phyloP scores from a whole-genome alignment of 2,888 invertebrate genomes.

The Syrphus vitripennis region DNA sequence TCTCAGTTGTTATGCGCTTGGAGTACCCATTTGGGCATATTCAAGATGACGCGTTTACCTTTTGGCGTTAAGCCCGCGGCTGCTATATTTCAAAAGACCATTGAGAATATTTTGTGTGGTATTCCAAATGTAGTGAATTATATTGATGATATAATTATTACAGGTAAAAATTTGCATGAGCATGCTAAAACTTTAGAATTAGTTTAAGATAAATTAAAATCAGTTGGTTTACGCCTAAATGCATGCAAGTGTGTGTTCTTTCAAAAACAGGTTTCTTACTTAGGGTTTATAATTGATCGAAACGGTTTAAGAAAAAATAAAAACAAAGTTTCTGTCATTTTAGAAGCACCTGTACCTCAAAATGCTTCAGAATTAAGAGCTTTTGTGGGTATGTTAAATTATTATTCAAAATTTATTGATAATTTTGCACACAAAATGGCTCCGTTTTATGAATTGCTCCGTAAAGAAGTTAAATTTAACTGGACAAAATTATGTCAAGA shows the following conservation, averaged over 20 bases:
- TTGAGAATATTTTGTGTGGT: neutral
- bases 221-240: neutral
- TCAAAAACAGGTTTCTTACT: neutral
- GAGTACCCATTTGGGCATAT: slow-evolving; percentile 72
- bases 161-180: neutral
- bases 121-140: neutral
- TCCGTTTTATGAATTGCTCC: neutral
- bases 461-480: neutral
- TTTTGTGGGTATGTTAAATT: slow-evolving; percentile 16
- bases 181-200: neutral
- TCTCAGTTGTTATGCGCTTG: slow-evolving; percentile 57
- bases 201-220: neutral
- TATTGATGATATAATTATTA: slow-evolving; percentile 10
- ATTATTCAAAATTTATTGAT: slow-evolving; percentile 10
- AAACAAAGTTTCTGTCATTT: neutral
- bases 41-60: slow-evolving; percentile 73
- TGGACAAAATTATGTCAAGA: neutral
- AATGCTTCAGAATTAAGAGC: slow-evolving; percentile 9
- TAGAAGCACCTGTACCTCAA: neutral
- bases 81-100: neutral
- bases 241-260: slow-evolving; percentile 10
- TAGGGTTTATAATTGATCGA: slow-evolving; percentile 3
- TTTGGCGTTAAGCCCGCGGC: slow-evolving; percentile 13
- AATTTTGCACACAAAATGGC: slow-evolving; percentile 9
- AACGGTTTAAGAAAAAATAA: slow-evolving; percentile 17